Evolutionary conservation across 1,140 invertebrate genomes (phyloP).

Genomic region (Penaeus indicus): DNA sequence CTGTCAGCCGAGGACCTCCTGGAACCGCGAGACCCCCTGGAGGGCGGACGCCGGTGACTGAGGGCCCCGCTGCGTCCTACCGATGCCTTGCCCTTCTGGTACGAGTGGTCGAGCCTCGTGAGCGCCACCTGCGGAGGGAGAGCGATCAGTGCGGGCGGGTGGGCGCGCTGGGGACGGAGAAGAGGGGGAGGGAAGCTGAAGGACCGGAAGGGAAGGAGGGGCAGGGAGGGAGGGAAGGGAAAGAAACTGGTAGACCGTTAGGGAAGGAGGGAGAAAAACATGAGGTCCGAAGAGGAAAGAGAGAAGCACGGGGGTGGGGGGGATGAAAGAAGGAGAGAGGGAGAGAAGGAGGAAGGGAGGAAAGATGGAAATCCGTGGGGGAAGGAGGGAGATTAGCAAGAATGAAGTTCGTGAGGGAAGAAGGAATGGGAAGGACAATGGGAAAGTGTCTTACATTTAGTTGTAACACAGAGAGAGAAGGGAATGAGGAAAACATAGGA

Average conservation of each 20-base stretch:
- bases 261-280: background rate
- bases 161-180: background rate
- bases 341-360: background rate
- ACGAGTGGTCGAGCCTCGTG: constrained; percentile 60
- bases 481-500: background rate
- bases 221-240: constrained; percentile 36
- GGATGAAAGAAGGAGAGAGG: background rate
- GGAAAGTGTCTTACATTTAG: background rate
- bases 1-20: constrained; percentile 57
- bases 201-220: background rate
- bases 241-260: background rate
- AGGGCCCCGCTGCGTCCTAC: constrained; percentile 61
- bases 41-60: constrained; percentile 52
- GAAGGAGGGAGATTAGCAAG: background rate
- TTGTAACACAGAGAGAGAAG: background rate
- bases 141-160: background rate
- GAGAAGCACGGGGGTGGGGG: background rate
- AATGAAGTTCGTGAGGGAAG: background rate
- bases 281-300: background rate
- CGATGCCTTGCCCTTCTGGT: constrained; percentile 51
- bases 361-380: background rate
- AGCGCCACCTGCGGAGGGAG: constrained; percentile 47
- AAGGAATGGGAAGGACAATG: background rate
- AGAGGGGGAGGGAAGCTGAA: constrained; percentile 13
- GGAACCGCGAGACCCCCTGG: constrained; percentile 32